Conservation (phyloP, 1,140 invertebrate species). For the Bombus affinis region DNA sequence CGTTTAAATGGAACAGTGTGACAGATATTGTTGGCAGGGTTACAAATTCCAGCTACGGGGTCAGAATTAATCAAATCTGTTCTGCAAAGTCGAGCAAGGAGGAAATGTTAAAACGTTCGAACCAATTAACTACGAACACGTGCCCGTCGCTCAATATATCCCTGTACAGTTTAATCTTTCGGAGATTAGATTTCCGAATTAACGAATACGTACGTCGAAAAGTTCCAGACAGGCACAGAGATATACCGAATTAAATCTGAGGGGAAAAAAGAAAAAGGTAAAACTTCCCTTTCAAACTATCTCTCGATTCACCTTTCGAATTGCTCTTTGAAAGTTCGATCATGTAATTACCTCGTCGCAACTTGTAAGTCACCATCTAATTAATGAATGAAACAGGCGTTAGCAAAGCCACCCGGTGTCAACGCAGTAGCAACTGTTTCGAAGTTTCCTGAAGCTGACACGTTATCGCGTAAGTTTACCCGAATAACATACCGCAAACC, state of each 20-base stretch:
- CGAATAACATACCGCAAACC: neutral
- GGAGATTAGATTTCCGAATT: neutral
- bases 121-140: slow-evolving; percentile 12
- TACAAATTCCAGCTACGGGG: slow-evolving; percentile 17
- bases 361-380: neutral
- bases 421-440: neutral
- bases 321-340: neutral
- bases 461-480: slow-evolving; percentile 10
- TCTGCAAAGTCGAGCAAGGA: slow-evolving; percentile 12
- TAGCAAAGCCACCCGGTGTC: neutral
- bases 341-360: neutral
- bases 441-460: neutral
- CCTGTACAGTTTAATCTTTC: neutral
- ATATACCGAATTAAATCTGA: neutral
- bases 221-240: neutral
- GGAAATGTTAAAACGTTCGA: slow-evolving; percentile 23
- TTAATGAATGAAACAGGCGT: slow-evolving; percentile 9
- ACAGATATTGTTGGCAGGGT: slow-evolving; percentile 25
- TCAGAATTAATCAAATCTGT: slow-evolving; percentile 31
- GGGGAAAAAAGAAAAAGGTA: neutral
- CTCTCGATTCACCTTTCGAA: neutral
- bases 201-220: neutral
- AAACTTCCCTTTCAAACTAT: neutral
- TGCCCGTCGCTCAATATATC: slow-evolving; percentile 7
- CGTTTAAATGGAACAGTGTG: slow-evolving; percentile 18